Conservation (phyloP, 2,797 vertebrate species). For the Pseudomugil tenellus region DNA sequence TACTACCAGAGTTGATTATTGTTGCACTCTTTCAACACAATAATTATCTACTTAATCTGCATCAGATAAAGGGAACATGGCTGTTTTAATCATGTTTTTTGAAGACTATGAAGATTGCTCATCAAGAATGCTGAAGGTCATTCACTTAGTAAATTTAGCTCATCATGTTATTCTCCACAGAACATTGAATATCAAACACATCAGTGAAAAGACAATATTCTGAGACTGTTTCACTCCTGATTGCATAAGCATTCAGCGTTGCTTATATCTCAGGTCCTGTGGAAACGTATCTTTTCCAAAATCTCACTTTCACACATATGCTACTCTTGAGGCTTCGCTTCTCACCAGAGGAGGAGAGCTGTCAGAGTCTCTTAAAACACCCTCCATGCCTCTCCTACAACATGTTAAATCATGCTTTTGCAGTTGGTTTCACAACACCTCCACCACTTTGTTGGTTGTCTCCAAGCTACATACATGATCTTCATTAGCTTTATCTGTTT, state of each 20-base stretch:
- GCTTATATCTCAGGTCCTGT: slow-evolving; percentile 36
- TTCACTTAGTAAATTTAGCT: slow-evolving; percentile 69
- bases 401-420: slow-evolving; percentile 52
- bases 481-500: slow-evolving; percentile 40
- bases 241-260: slow-evolving; percentile 63
- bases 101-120: slow-evolving; percentile 52
- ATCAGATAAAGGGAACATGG: slow-evolving; percentile 44
- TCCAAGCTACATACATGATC: slow-evolving; percentile 24
- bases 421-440: slow-evolving; percentile 58
- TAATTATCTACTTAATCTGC: slow-evolving; percentile 30
- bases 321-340: slow-evolving; percentile 54
- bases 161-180: slow-evolving; percentile 54
- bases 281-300: slow-evolving; percentile 22
- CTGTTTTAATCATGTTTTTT: slow-evolving; percentile 10
- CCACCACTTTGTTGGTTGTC: slow-evolving; percentile 3
- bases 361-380: slow-evolving; percentile 19
- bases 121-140: slow-evolving; percentile 62
- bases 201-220: slow-evolving; percentile 47
- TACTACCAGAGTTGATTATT: slow-evolving; percentile 6
- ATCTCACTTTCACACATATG: slow-evolving; percentile 27
- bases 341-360: slow-evolving; percentile 25
- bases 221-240: slow-evolving; percentile 46
- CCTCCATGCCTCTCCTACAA: slow-evolving; percentile 3
- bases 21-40: slow-evolving; percentile 20
- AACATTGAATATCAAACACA: slow-evolving; percentile 45